Percentiles rank a stretch among this genome's conserved stretches.
Evolutionary conservation across 2,113 vertebrate genomes (phyloP).

Genomic region (Solenodon paradoxus): DNA sequence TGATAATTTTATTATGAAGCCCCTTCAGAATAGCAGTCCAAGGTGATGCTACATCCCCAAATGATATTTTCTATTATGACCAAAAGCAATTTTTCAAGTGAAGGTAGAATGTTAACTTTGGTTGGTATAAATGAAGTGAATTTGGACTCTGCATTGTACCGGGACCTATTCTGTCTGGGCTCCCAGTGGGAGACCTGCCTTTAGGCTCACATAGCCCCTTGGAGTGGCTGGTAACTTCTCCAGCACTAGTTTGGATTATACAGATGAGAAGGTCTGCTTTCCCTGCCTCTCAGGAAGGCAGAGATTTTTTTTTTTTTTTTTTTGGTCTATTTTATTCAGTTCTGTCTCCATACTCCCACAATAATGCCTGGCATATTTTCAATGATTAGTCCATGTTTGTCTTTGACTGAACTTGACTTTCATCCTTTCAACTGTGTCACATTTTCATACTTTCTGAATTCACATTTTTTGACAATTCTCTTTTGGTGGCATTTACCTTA

Average conservation of each 20-base stretch:
- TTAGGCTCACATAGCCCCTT: no score
- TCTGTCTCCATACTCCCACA: not conserved
- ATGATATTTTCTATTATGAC: conserved; percentile 36
- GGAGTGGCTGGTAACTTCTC: no score
- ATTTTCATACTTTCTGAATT: not conserved
- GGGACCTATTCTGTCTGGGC: not conserved
- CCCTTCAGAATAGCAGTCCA: conserved; percentile 34
- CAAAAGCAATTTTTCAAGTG: not conserved
- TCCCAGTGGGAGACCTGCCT: not conserved
- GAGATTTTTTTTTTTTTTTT: not conserved
- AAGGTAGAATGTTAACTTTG: not conserved
- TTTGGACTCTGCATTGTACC: not conserved
- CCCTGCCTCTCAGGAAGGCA: not conserved
- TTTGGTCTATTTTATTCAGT: not conserved
- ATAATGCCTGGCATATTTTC: not conserved
- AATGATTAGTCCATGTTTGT: not conserved
- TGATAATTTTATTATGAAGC: not conserved
- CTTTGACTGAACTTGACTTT: not conserved
- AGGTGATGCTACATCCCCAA: conserved; percentile 2
- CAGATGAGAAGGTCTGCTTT: not conserved
- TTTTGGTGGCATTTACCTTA: not conserved
- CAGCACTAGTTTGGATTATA: not conserved
- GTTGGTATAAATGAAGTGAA: not conserved
- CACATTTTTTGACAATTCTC: not conserved
- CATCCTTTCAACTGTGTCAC: not conserved